Evolutionary conservation across 2,797 vertebrate genomes (phyloP), one percentile per base, ranked within the genome.

Genomic region (Gallinago solitaria): DNA sequence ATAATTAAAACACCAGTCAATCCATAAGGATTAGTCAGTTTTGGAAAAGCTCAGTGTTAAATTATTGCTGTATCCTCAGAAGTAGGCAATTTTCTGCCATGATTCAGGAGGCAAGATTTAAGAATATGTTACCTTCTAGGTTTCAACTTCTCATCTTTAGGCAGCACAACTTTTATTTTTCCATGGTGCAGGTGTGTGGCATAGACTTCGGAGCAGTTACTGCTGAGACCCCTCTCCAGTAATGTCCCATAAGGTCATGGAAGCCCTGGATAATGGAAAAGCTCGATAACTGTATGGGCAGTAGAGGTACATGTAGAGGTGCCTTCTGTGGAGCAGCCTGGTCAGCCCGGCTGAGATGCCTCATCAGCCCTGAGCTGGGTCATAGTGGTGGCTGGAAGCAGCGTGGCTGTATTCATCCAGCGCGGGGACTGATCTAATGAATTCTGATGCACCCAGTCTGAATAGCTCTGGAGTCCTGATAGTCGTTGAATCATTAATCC

Each of bases 361-460:
- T 11, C 5, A 17, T 24, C 16, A 37, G 73, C 68, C 54, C n/a
- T 11, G n/a, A 33, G 37, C n/a, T 4, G 37, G 28, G 11, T 43
- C 1, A 0, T 11, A 3, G 56, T 0, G 0, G 37, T 2, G 6
- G 11, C 56, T 69, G 45, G 37, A 27, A 41, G 45, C n/a, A 30
- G 37, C 1, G 0, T 32, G 63, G 51, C 15, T 74, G 17, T 20
- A 2, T 39, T 39, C 25, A 10, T 54, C 23, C n/a, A 14, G 39
- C 4, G 1, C 2, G 0, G 28, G 35, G 10, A 3, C 51, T n/a
- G 65, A 81, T 80, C 57, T 30, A 4, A 18, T n/a, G 21, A 30
- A 30, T 41, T 25, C 28, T 20, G 6, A 7, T 18, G 24, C 14
- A 15, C 25, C 25, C 24, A 8, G 0, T 39, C 18, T 21, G 35